Percentiles rank a stretch among this genome's conserved stretches.
These are phyloP conservation scores for Augochlorella aurata DNA, from an alignment of 2,888 invertebrate species.

Conservation along the genomic window DNA sequence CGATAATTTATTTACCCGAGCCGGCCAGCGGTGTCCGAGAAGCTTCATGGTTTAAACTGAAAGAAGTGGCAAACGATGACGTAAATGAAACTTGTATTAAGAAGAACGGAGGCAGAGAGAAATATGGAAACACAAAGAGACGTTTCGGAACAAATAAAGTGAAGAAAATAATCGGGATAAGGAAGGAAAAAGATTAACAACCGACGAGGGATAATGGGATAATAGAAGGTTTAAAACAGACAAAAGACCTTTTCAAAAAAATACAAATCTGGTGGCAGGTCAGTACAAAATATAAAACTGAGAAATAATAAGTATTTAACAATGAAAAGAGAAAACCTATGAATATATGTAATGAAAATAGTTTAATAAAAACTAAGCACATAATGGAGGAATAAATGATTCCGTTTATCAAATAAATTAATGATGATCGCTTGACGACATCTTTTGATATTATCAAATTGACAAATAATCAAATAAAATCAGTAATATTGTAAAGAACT, in stretches of 20 bases:
- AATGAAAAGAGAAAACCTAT: too few species aligned
- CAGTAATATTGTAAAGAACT: background rate
- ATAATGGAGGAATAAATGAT: too few species aligned
- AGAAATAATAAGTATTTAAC: too few species aligned
- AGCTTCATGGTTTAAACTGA: too few species aligned
- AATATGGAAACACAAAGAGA: background rate
- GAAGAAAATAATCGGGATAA: background rate
- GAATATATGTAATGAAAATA: too few species aligned
- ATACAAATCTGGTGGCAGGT: too few species aligned
- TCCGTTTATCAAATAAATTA: too few species aligned
- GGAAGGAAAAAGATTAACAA: background rate
- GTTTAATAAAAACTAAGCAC: too few species aligned
- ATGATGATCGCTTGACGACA: background rate
- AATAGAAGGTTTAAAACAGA: background rate
- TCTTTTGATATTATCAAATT: background rate
- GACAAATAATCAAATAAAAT: background rate
- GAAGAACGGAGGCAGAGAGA: background rate
- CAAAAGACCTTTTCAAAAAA: background rate
- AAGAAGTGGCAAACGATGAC: background rate
- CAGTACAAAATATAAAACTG: too few species aligned
- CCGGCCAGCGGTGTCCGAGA: too few species aligned
- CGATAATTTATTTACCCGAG: slow-evolving; percentile 3
- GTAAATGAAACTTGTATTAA: background rate
- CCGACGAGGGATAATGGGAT: background rate
- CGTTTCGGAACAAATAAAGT: background rate